A percentile compares a stretch with the other conserved stretches of the same genome.
Conservation (phyloP, 23 tunicate genomes). For the Trididemnum clinides region DNA sequence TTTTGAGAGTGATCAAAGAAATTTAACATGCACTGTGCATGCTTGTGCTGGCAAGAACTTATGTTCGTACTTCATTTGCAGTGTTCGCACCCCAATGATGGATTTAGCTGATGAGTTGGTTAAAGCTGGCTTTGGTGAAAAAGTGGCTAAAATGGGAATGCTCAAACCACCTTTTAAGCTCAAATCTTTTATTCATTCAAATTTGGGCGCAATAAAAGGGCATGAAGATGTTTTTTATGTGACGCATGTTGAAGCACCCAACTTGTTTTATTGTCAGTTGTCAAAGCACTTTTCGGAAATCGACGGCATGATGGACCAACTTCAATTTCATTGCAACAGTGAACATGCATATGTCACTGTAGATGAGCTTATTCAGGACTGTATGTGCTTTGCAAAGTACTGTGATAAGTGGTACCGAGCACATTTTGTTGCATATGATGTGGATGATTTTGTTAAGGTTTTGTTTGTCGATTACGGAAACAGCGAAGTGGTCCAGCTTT, state of each 20-base stretch:
- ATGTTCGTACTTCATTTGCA: slow-evolving; percentile 54
- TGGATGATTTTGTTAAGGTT: slow-evolving; percentile 37
- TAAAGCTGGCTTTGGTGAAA: background rate
- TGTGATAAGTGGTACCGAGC: slow-evolving; percentile 79
- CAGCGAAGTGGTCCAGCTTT: slow-evolving; percentile 20
- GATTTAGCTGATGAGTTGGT: slow-evolving; percentile 40
- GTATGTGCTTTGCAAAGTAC: slow-evolving; percentile 69
- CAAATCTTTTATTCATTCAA: slow-evolving; percentile 65
- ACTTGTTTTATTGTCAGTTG: slow-evolving; percentile 73
- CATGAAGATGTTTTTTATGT: slow-evolving; percentile 71
- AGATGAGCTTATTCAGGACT: slow-evolving; percentile 29
- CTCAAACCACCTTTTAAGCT: slow-evolving; percentile 51
- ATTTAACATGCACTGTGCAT: slow-evolving; percentile 64
- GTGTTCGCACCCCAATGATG: slow-evolving; percentile 47
- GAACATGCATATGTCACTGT: background rate
- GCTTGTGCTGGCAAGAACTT: slow-evolving; percentile 52
- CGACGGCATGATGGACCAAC: slow-evolving; percentile 55
- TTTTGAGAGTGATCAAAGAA: slow-evolving; percentile 17
- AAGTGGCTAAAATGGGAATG: slow-evolving; percentile 29
- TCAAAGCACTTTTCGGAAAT: slow-evolving; percentile 47
- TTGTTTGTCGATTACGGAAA: slow-evolving; percentile 85
- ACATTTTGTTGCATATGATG: slow-evolving; percentile 44
- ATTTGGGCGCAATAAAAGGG: slow-evolving; percentile 37
- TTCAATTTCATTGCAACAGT: slow-evolving; percentile 55
- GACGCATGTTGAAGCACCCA: slow-evolving; percentile 58